Evolutionary conservation across 2,113 vertebrate species (phyloP), one percentile per base, ranked within the genome.

Genomic region (Catharus fuscescens): DNA sequence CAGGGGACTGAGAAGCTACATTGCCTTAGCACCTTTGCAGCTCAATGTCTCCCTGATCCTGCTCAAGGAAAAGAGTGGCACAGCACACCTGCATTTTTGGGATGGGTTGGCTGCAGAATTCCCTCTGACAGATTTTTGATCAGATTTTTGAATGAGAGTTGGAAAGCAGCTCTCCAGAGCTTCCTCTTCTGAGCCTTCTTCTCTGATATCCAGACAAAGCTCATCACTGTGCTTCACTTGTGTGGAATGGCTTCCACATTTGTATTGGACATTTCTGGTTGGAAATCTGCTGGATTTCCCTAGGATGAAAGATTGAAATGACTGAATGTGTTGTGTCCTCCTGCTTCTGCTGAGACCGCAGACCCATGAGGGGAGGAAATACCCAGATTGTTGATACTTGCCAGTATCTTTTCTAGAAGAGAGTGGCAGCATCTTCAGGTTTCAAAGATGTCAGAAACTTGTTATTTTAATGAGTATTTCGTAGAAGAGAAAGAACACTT

Each of bases 401-500:
- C 50, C 40, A 40, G 40, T 40, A 14, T 40, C 12, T 84, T 77
- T 78, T 82, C 65, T 71, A 54, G 69, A 86, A 79, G 21, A 86
- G 16, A 34, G 19, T 76, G 42, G 20, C 42, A 93, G 44, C 34
- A 76, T 86, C 54, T 84, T 94, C 56, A 19, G 26, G 57, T 85
- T 87, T 91, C 61, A 95, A 67, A 88, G 69, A 69, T 86, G 79
- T 88, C 53, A 93, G 72, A 57, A 93, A 54, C 47, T 47, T 34
- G 29, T 65, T 81, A 81, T 71, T 96, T 92, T 88, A 59, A 70
- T 44, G 48, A 90, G 10, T 61, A 47, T 71, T 67, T 81, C 1
- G 24, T 96, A 79, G 50, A 87, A 83, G 19, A 87, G 88, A 79
- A 54, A 60, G 80, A 94, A 48, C n/a, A 16, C 47, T 93, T 90